A percentile compares a stretch with the other conserved stretches of the same genome.
These are phyloP conservation scores for Philypnodon macrostomus DNA, from an alignment of 2,797 vertebrate species.

Conservation along the genomic window DNA sequence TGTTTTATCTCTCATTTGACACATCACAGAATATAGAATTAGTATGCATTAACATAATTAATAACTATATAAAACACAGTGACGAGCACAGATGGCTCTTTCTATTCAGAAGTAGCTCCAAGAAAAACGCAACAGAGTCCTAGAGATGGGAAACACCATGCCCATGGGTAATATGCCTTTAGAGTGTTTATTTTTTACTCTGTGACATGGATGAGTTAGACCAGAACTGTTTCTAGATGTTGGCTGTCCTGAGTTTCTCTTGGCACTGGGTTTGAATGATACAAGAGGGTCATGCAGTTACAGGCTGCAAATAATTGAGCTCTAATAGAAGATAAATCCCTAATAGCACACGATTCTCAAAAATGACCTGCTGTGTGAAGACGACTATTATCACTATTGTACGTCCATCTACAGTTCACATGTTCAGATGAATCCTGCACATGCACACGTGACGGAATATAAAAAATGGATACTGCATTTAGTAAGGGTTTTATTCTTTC, in stretches of 20 bases:
- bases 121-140: slow-evolving; percentile 3
- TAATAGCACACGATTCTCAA: neutral
- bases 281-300: neutral
- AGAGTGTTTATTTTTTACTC: neutral
- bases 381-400: neutral
- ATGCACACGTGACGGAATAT: neutral
- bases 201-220: neutral
- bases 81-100: neutral
- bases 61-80: neutral
- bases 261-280: neutral
- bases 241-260: too few relatives aligned
- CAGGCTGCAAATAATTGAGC: neutral
- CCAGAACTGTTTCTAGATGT: too few relatives aligned
- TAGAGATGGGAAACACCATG: too few relatives aligned
- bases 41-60: neutral
- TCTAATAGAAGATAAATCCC: neutral
- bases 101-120: slow-evolving; percentile 3
- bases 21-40: too few relatives aligned
- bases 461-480: too few relatives aligned
- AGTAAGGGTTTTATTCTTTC: too few relatives aligned
- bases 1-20: too few relatives aligned
- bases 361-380: neutral
- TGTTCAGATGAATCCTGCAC: neutral
- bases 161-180: neutral
- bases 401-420: neutral